Evolutionary conservation across 2,888 invertebrate genomes (phyloP), one percentile per base, ranked within the genome.

Genomic region (Catocala fraxini): DNA sequence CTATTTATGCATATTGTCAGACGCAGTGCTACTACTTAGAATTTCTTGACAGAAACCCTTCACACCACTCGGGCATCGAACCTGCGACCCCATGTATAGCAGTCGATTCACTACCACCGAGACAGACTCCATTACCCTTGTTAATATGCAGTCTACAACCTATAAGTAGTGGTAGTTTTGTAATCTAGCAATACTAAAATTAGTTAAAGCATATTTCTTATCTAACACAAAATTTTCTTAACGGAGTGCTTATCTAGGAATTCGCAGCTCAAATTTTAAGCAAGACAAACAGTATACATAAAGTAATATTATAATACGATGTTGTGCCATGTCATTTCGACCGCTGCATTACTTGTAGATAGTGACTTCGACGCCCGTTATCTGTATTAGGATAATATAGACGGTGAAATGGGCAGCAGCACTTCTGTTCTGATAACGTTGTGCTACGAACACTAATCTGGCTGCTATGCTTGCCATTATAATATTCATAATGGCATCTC

Each of bases 371-470:
- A 56, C 35, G 10, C 33, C 7, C 0, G 56, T 10, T 47, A 61
- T 56, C 61, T 51, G 7, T n/a, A 45, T 41, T 46, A 52, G 41
- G 51, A 56, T 46, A 51, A 45, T 48, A 42, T 35, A 51, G 59
- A 59, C 43, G 11, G 10, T 0, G 42, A 55, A 58, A 63, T 58
- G 63, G 58, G 25, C 51, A 59, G 34, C 58, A 63, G 51, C 58
- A 63, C 63, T 59, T 51, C 46, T 55, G 55, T 51, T 1, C 54
- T 42, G 58, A 63, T 58, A 58, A 7, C 53, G 56, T 47, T 51
- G 51, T 63, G 35, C 15, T 49, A 42, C 11, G 39, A 33, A 62
- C 62, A 53, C 45, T 62, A 62, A 56, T 56, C 62, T 52, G 56
- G 39, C 25, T 39, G 42, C 43, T 52, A 43, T 56, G 54, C 46